A percentile compares a stretch with the other conserved stretches of the same genome.
Conservation (phyloP, 2,113 vertebrate genomes). For the Pseudolaguvia tuberculata region DNA sequence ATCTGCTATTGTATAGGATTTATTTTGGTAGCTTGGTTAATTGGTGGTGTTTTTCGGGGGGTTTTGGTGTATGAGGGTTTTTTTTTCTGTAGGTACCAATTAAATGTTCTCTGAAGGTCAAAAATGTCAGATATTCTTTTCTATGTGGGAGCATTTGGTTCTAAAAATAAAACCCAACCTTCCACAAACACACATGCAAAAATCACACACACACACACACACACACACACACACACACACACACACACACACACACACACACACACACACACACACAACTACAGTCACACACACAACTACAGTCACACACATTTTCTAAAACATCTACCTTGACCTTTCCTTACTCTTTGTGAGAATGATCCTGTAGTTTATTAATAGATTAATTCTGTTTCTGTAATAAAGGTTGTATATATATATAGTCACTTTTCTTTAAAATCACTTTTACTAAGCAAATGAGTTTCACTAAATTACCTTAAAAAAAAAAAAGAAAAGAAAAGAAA, state of each 20-base stretch:
- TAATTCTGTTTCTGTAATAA: conserved; percentile 16
- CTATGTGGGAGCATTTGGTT: background rate
- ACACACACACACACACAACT: conserved; percentile 28
- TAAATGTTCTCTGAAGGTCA: background rate
- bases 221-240: conserved; percentile 27
- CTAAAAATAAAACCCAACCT: background rate
- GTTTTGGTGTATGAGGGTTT: too few relatives aligned
- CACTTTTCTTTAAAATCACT: background rate
- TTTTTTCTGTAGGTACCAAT: background rate
- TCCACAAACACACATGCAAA: conserved; percentile 28
- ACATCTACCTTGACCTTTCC: conserved; percentile 28
- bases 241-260: conserved; percentile 27
- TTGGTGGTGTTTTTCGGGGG: background rate
- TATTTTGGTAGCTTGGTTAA: background rate
- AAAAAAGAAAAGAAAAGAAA: conserved; percentile 10
- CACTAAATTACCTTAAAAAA: conserved; percentile 17
- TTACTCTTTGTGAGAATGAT: conserved; percentile 3
- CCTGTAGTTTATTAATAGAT: conserved; percentile 11
- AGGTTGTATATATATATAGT: conserved; percentile 9
- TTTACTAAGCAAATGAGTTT: background rate
- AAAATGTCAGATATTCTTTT: background rate
- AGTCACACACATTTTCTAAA: conserved; percentile 34
- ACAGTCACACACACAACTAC: conserved; percentile 26
- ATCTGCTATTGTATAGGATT: too few relatives aligned
- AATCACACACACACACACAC: background rate